A percentile compares a stretch with the other conserved stretches of the same genome.
Conservation (phyloP, 2,797 vertebrate species). For the Onychomys leucogaster region DNA sequence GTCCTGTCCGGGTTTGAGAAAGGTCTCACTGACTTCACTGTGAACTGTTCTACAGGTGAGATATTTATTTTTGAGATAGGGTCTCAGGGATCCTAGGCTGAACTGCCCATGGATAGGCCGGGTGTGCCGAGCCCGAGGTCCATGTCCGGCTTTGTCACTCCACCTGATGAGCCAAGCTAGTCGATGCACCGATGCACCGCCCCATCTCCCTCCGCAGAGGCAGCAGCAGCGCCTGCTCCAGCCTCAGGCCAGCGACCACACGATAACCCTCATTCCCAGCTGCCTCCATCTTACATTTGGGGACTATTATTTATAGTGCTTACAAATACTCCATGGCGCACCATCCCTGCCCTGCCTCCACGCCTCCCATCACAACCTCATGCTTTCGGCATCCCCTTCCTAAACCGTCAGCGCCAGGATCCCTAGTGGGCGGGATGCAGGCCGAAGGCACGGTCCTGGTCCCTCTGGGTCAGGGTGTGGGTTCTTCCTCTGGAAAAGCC, state of each 20-base stretch:
- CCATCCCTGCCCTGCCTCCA: background rate
- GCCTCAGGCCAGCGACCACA: constrained; percentile 64
- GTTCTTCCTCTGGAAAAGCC: background rate
- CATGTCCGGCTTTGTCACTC: background rate
- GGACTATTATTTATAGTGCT: constrained; percentile 68
- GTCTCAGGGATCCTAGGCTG: background rate
- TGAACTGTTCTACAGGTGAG: background rate
- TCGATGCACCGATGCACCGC: background rate
- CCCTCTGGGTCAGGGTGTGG: background rate
- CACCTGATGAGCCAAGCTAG: constrained; percentile 41
- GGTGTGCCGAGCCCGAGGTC: accelerated
- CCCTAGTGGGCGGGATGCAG: background rate
- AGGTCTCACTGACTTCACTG: background rate
- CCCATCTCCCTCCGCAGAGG: background rate
- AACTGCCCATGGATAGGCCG: background rate
- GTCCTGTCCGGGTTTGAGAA: background rate
- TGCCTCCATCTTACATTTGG: constrained; percentile 85
- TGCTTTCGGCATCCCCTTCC: background rate
- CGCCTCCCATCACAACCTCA: background rate
- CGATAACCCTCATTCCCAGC: constrained; percentile 58
- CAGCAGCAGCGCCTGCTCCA: constrained; percentile 55
- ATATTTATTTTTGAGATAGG: background rate
- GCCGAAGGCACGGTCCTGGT: background rate
- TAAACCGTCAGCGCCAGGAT: constrained; percentile 34
- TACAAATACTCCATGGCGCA: constrained; percentile 17